phyloP scores from a whole-genome alignment of 2,888 invertebrate species.

The Hedya salicella region DNA sequence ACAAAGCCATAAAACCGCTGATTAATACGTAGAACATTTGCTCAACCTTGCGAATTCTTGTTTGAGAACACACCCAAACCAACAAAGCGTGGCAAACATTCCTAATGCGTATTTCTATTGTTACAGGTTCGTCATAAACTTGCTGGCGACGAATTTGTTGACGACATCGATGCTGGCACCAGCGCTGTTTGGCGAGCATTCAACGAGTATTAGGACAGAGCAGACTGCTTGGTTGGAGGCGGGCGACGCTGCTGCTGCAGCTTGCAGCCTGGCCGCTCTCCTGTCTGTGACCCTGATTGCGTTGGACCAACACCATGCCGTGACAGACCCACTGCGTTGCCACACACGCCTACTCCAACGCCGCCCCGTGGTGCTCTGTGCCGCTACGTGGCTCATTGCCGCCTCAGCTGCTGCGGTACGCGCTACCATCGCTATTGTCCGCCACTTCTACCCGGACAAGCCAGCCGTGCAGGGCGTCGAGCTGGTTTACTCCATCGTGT shows the following conservation, averaged over 20 bases:
- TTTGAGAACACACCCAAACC: conserved; percentile 47
- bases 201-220: conserved; percentile 82
- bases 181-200: conserved; percentile 83
- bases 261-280: conserved; percentile 71
- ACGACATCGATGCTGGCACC: conserved; percentile 80
- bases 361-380: conserved; percentile 76
- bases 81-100: conserved; percentile 43
- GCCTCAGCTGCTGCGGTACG: conserved; percentile 70
- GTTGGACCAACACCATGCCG: conserved; percentile 84
- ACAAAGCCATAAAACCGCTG: conserved; percentile 44
- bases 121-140: conserved; percentile 88
- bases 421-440: conserved; percentile 66
- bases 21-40: conserved; percentile 36
- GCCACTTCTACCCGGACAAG: conserved; percentile 66
- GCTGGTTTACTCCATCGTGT: conserved; percentile 71
- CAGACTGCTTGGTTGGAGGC: conserved; percentile 82
- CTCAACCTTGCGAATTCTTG: conserved; percentile 37
- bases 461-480: conserved; percentile 66
- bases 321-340: conserved; percentile 81
- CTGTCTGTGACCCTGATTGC: conserved; percentile 75
- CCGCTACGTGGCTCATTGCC: conserved; percentile 83
- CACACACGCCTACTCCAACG: conserved; percentile 80
- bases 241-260: conserved; percentile 80
- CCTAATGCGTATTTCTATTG: conserved; percentile 58
- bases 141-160: conserved; percentile 79